Evolutionary conservation across 1,140 invertebrate species (phyloP).

Genomic region (Leptinotarsa defecta): DNA sequence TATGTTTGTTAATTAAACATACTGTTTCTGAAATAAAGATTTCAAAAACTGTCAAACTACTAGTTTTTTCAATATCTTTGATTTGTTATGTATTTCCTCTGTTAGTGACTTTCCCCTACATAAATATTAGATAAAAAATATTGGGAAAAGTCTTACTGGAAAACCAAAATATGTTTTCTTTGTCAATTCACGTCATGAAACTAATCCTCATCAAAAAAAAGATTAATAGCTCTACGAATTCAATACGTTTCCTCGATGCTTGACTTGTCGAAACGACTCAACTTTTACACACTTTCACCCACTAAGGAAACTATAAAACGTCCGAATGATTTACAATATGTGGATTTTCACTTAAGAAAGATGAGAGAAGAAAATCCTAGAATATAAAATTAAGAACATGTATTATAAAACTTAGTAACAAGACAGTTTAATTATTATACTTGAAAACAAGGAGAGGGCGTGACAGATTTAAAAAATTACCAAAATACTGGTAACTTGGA

Average conservation of each 20-base stretch:
- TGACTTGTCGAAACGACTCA: background rate
- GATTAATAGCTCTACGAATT: background rate
- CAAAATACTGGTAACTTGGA: slow-evolving; percentile 1
- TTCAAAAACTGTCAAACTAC: no score
- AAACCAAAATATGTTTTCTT: no score
- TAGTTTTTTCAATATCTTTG: no score
- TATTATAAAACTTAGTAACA: background rate
- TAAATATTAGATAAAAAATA: no score
- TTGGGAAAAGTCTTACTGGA: no score
- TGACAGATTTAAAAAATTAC: slow-evolving; percentile 1
- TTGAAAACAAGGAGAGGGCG: background rate
- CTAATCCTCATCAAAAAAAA: no score
- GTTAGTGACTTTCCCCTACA: no score
- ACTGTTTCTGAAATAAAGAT: no score
- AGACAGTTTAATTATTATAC: slow-evolving; percentile 1
- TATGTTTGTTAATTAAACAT: no score
- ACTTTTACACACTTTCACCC: background rate
- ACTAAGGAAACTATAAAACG: background rate
- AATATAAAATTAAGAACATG: background rate
- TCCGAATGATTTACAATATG: background rate
- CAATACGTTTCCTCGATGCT: background rate
- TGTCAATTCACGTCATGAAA: no score
- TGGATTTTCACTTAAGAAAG: background rate
- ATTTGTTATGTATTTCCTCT: no score
- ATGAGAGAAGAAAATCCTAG: background rate